Conservation (phyloP, 2,888 invertebrate genomes). For the Meganola albula region DNA sequence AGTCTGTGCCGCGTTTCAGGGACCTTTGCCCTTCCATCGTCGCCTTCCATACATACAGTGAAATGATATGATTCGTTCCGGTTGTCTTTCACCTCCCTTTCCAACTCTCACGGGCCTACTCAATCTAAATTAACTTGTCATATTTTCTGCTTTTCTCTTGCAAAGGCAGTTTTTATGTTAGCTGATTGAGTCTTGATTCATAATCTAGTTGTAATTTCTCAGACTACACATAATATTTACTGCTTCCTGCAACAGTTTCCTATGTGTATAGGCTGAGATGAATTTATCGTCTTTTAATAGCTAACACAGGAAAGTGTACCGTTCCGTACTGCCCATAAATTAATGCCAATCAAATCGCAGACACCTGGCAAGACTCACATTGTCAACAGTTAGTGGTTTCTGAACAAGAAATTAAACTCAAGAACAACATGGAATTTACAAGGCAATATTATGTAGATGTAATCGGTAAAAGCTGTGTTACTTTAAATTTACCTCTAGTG, state of each 20-base stretch:
- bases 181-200: conserved; percentile 33
- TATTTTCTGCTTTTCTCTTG: conserved; percentile 57
- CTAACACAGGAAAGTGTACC: conserved; percentile 43
- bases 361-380: conserved; percentile 20
- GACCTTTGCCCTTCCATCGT: conserved; percentile 44
- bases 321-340: conserved; percentile 43
- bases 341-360: conserved; percentile 40
- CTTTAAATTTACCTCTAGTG: too few species aligned
- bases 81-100: conserved; percentile 54
- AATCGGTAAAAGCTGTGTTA: too few species aligned
- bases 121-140: conserved; percentile 69
- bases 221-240: conserved; percentile 32
- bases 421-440: too few species aligned
- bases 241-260: conserved; percentile 42
- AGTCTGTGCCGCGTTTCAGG: conserved; percentile 29
- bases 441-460: too few species aligned
- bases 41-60: conserved; percentile 44
- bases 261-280: conserved; percentile 29
- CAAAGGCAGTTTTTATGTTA: conserved; percentile 41
- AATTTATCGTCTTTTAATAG: conserved; percentile 58
- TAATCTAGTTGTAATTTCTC: conserved; percentile 51
- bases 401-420: conserved; percentile 21
- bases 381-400: conserved; percentile 23
- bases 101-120: conserved; percentile 52
- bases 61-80: conserved; percentile 56